phyloP scores from a whole-genome alignment of 2,888 invertebrate species.

The Drosophila seclusa region DNA sequence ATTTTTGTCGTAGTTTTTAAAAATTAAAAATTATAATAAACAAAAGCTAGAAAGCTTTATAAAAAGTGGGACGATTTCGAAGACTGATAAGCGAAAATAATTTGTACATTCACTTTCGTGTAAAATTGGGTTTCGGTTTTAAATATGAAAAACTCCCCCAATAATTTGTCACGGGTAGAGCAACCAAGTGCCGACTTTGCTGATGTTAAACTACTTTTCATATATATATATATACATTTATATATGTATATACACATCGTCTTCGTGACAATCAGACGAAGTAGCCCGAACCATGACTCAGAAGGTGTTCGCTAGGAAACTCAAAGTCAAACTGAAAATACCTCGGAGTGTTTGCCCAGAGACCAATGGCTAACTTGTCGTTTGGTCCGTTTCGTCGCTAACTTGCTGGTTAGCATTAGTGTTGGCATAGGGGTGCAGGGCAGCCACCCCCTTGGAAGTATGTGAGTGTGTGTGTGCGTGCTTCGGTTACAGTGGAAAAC shows the following conservation, averaged over 20 bases:
- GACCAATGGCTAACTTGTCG: conserved; percentile 53
- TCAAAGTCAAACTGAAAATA: conserved; percentile 36
- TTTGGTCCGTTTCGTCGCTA: conserved; percentile 22
- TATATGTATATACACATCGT: background rate
- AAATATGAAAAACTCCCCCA: background rate
- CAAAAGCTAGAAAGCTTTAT: background rate
- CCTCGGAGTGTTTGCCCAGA: conserved; percentile 19
- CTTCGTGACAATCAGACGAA: conserved; percentile 43
- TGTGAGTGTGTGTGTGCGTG: conserved; percentile 3
- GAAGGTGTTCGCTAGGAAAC: conserved; percentile 28
- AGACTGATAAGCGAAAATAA: background rate
- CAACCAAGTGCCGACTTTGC: conserved; percentile 14
- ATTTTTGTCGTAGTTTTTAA: background rate
- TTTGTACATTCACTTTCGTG: background rate
- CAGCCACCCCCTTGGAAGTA: conserved; percentile 7
- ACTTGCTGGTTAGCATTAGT: conserved; percentile 9
- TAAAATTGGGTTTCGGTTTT: background rate
- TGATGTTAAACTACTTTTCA: background rate
- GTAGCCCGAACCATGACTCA: conserved; percentile 52
- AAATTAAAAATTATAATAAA: background rate
- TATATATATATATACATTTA: background rate
- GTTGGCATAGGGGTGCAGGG: conserved; percentile 12
- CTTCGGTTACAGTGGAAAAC: conserved; percentile 56
- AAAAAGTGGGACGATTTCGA: background rate
- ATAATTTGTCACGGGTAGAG: conserved; percentile 11